Evolutionary conservation across 2,797 vertebrate species (phyloP).

Genomic region (Etheostoma nigrum): DNA sequence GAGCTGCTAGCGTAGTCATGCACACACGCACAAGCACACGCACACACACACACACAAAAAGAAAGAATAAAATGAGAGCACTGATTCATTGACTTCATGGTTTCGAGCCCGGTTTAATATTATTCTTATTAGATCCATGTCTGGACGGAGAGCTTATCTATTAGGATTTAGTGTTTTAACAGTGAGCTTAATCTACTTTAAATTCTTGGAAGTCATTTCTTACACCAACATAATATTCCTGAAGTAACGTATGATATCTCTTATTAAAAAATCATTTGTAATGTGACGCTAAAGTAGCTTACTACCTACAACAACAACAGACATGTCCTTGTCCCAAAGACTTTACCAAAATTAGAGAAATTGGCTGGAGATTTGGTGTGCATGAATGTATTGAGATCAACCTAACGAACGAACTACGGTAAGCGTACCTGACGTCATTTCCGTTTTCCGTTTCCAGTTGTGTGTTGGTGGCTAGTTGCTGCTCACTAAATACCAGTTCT

Average conservation of each 20-base stretch:
- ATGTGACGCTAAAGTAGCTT: too few species aligned
- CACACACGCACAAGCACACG: not conserved
- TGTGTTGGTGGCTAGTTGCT: too few species aligned
- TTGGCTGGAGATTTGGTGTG: too few species aligned
- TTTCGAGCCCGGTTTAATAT: not conserved
- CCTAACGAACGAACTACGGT: too few species aligned
- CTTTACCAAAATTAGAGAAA: too few species aligned
- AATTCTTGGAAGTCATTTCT: not conserved
- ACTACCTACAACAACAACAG: too few species aligned
- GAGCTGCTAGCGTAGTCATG: not conserved
- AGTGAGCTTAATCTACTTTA: not conserved
- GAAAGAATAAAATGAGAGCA: not conserved
- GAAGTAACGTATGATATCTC: not conserved
- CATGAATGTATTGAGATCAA: too few species aligned
- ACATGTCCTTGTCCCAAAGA: too few species aligned
- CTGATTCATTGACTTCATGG: slow-evolving; percentile 5
- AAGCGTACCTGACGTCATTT: too few species aligned
- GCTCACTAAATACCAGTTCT: too few species aligned
- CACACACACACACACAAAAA: not conserved
- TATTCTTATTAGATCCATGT: not conserved
- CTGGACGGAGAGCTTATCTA: not conserved
- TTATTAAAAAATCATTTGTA: too few species aligned
- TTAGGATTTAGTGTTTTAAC: not conserved
- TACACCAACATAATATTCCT: slow-evolving; percentile 2
- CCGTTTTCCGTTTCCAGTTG: too few species aligned